A percentile compares a stretch with the other conserved stretches of the same genome.
Conservation (phyloP, 2,113 vertebrate species). For the human (Homo sapiens) region GRCh38 chr12:58622001-58622500, state of each 20-base stretch:
- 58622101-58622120: not conserved
- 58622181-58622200: not conserved
- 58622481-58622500: conserved; percentile 72
- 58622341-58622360: conserved; percentile 75
- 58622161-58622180: conserved; percentile 10
- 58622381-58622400: conserved; percentile 68
- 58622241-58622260: conserved; percentile 37
- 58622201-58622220: conserved; percentile 14
- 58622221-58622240: conserved; percentile 13
- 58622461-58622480: conserved; percentile 72
- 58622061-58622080: not conserved
- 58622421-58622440: conserved; percentile 74
- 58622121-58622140: not conserved
- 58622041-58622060: not conserved
- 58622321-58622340: conserved; percentile 31
- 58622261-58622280: conserved; percentile 22
- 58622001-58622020: conserved; percentile 34
- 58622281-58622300: conserved; percentile 41
- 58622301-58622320: conserved; percentile 51
- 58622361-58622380: conserved; percentile 67
- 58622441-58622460: conserved; percentile 70
- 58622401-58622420: conserved; percentile 54
- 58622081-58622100: not conserved
- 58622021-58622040: conserved; percentile 13
- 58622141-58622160: not conserved